Conservation (phyloP, 2,113 vertebrate genomes). For the Pluvialis apricaria region DNA sequence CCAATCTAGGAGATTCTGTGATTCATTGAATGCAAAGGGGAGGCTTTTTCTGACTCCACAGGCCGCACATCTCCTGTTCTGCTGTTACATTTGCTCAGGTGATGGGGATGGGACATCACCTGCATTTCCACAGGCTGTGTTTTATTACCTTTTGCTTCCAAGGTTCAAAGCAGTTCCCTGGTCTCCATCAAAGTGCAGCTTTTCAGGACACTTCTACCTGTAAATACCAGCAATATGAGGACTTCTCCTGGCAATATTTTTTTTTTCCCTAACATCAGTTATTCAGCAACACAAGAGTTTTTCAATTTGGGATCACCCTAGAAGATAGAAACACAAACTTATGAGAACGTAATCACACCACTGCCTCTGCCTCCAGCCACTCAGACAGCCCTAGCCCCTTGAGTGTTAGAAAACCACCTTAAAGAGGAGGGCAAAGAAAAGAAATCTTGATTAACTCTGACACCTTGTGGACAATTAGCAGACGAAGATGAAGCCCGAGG, state of each 20-base stretch:
- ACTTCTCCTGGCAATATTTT: not conserved
- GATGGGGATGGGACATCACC: not conserved
- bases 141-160: not conserved
- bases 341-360: not conserved
- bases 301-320: not conserved
- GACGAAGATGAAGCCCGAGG: not conserved
- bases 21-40: not conserved
- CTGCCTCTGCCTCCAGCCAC: accelerated
- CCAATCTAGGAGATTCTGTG: too few species aligned
- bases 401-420: not conserved
- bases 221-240: not conserved
- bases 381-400: not conserved
- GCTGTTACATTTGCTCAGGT: accelerated
- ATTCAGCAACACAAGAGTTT: not conserved
- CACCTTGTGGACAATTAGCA: slow-evolving; percentile 60
- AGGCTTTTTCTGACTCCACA: not conserved
- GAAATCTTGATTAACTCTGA: slow-evolving; percentile 38
- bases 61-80: not conserved
- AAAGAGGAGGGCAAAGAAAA: not conserved
- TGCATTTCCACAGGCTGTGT: not conserved
- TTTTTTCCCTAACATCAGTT: not conserved
- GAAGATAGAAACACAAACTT: not conserved
- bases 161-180: not conserved
- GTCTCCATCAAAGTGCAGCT: not conserved
- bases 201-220: not conserved